Conservation (phyloP, 1,140 invertebrate genomes). For the Pentalonia nigronervosa region DNA sequence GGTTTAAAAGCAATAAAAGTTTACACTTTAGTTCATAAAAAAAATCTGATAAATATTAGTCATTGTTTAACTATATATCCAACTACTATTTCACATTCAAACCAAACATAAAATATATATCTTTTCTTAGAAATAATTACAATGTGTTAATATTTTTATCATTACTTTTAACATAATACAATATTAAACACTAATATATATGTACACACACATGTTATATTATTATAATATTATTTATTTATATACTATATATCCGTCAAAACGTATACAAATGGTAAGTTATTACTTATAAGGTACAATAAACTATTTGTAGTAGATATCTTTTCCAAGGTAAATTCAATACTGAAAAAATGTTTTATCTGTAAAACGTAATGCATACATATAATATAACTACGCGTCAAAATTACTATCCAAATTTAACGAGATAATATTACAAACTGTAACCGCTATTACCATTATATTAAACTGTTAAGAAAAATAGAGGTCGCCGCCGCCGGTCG, state of each 20-base stretch:
- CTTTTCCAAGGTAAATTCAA: constrained; percentile 16
- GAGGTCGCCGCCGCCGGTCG: too few species aligned
- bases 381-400: neutral
- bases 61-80: constrained; percentile 26
- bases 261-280: neutral
- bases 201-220: neutral
- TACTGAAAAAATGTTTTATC: neutral
- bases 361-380: neutral
- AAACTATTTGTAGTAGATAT: neutral
- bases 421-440: neutral
- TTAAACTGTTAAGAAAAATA: neutral
- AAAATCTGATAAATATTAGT: constrained; percentile 54
- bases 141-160: constrained; percentile 43
- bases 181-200: constrained; percentile 10
- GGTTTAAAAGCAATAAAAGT: constrained; percentile 34
- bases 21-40: constrained; percentile 28
- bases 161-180: neutral
- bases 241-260: neutral
- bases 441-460: neutral
- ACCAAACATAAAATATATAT: constrained; percentile 16
- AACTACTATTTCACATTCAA: neutral
- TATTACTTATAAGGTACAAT: neutral
- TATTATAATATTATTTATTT: neutral
- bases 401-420: neutral
- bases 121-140: constrained; percentile 36